phyloP scores from a whole-genome alignment of 2,888 invertebrate species.

The Amphipyra berbera region DNA sequence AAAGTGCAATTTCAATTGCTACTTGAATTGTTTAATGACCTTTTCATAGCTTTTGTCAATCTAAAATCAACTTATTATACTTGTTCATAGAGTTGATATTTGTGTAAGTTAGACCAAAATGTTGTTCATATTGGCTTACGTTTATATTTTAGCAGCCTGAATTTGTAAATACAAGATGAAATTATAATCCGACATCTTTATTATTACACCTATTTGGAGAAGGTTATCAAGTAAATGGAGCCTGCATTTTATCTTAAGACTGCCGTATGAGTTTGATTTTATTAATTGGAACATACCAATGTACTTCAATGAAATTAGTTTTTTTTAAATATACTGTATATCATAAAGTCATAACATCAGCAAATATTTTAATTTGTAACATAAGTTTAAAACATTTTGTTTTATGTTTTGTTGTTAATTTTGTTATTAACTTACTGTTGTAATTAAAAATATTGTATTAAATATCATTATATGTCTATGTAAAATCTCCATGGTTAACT shows the following conservation, averaged over 20 bases:
- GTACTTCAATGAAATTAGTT: no score
- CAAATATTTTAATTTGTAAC: constrained; percentile 30
- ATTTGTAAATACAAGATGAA: neutral
- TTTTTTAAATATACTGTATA: no score
- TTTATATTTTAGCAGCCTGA: neutral
- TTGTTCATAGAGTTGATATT: no score
- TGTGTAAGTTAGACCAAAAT: no score
- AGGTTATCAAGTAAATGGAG: constrained; percentile 35
- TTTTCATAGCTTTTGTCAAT: no score
- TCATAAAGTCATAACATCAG: constrained; percentile 16
- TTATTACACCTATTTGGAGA: constrained; percentile 23
- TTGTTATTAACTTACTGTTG: constrained; percentile 53
- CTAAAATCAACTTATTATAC: no score
- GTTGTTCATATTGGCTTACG: no score
- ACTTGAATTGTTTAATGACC: no score
- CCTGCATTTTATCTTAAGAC: constrained; percentile 58
- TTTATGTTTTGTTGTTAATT: constrained; percentile 54
- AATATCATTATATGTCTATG: constrained; percentile 14
- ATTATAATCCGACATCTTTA: constrained; percentile 20
- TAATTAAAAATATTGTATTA: constrained; percentile 33
- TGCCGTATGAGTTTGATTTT: constrained; percentile 50
- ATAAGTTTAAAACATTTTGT: constrained; percentile 32
- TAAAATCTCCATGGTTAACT: constrained; percentile 11
- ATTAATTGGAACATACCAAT: constrained; percentile 14
- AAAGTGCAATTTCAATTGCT: no score